phyloP scores from a whole-genome alignment of 2,113 vertebrate species.

The Anoplopoma fimbria region DNA sequence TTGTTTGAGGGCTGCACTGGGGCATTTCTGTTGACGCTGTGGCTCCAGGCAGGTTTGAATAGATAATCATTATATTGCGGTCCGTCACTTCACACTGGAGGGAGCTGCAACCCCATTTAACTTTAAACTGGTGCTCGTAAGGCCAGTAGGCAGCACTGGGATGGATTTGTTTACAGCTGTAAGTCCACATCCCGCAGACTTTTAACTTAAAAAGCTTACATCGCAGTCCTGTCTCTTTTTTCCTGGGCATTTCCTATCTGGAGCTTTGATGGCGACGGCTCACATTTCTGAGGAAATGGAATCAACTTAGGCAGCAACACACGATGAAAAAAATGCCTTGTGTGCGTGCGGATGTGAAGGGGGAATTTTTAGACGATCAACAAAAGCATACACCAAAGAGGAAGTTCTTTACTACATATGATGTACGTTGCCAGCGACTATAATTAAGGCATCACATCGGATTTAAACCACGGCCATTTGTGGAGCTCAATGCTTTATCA shows the following conservation, averaged over 20 bases:
- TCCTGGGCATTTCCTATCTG: conserved; percentile 28
- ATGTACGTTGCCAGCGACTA: conserved; percentile 8
- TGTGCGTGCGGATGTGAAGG: conserved; percentile 29
- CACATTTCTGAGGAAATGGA: conserved; percentile 29
- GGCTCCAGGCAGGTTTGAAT: conserved; percentile 41
- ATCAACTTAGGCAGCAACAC: conserved; percentile 14
- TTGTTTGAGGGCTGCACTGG: conserved; percentile 11
- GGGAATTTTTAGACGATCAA: conserved; percentile 41
- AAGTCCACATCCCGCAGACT: conserved; percentile 37
- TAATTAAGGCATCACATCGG: conserved; percentile 44
- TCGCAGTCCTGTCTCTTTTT: conserved; percentile 5
- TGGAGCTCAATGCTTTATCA: conserved; percentile 44
- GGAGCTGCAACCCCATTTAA: conserved; percentile 64
- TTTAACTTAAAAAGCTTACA: conserved; percentile 49
- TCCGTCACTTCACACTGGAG: conserved; percentile 66
- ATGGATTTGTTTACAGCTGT: conserved; percentile 37
- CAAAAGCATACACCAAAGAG: conserved; percentile 22
- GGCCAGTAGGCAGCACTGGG: conserved; percentile 22
- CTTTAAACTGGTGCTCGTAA: conserved; percentile 15
- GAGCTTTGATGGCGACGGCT: conserved; percentile 37
- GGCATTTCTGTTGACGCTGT: neutral
- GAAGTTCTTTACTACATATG: neutral
- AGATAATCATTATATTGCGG: conserved; percentile 46
- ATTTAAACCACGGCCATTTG: conserved; percentile 39
- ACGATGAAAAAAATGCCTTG: conserved; percentile 18